Percentiles rank a stretch among this genome's conserved stretches.
phyloP scores from a whole-genome alignment of 2,797 vertebrate species.

The Pitangus sulphuratus region DNA sequence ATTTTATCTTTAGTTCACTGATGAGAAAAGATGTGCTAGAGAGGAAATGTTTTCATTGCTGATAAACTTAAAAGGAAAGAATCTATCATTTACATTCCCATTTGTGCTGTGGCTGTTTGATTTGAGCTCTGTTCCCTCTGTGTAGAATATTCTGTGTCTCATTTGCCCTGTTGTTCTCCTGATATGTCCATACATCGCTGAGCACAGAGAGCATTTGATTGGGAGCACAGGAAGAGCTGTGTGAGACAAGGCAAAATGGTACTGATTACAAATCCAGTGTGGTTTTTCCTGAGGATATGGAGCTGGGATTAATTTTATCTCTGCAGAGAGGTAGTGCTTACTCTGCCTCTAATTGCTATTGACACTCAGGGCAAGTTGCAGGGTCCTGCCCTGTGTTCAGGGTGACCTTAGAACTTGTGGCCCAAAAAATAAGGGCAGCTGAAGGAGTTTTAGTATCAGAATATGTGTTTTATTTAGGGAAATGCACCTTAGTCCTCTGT shows the following conservation, averaged over 20 bases:
- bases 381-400: neutral
- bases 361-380: neutral
- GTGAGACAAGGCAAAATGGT: neutral
- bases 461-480: neutral
- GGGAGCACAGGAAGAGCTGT: neutral
- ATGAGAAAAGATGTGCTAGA: neutral
- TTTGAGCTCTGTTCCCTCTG: accelerated
- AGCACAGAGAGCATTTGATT: neutral
- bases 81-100: accelerated
- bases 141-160: neutral
- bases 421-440: neutral
- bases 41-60: neutral
- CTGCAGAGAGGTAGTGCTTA: neutral
- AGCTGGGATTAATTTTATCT: neutral
- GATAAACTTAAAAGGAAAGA: neutral
- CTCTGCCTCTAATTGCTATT: neutral
- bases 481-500: neutral
- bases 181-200: neutral
- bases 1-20: neutral
- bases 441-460: neutral
- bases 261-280: neutral
- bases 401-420: neutral
- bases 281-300: neutral
- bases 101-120: neutral
- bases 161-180: neutral